Evolutionary conservation across 2,888 invertebrate species (phyloP).

Genomic region (Netelia virgata): DNA sequence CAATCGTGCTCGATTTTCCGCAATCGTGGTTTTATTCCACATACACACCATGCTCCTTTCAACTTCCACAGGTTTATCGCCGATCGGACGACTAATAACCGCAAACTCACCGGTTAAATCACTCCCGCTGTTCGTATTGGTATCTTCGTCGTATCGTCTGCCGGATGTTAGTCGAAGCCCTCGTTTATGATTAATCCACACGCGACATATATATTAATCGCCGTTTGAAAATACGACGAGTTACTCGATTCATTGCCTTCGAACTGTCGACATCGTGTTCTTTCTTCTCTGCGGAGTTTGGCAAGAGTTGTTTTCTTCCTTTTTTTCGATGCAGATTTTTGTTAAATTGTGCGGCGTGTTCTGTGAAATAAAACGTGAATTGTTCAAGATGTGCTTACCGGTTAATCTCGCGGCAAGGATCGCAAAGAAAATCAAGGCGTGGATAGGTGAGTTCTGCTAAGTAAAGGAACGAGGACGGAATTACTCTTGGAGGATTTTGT

Average conservation of each 20-base stretch:
- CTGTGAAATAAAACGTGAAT: not conserved
- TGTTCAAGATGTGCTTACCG: constrained; percentile 24
- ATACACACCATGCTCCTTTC: not conserved
- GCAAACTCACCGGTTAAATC: constrained; percentile 24
- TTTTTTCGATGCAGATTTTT: not conserved
- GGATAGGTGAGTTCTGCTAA: constrained; percentile 41
- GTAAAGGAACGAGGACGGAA: not conserved
- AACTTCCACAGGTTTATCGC: not conserved
- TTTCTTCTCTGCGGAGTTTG: not conserved
- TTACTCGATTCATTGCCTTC: constrained; percentile 40
- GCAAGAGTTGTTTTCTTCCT: not conserved
- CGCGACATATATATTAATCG: constrained; percentile 20
- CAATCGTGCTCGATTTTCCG: constrained; percentile 32
- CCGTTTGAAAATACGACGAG: constrained; percentile 13
- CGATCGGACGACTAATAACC: constrained; percentile 2
- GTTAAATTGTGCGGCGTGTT: not conserved
- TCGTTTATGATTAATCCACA: constrained; percentile 17
- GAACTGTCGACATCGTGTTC: constrained; percentile 20
- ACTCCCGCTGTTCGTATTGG: constrained; percentile 7
- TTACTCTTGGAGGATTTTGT: too few relatives aligned
- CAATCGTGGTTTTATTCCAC: constrained; percentile 53
- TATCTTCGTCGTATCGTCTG: not conserved
- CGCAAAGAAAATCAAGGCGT: constrained; percentile 12
- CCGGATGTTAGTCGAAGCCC: constrained; percentile 51
- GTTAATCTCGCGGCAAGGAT: constrained; percentile 35